These are phyloP conservation scores for Nymphalis c-album DNA, from an alignment of 2,888 invertebrate genomes.

Conservation along the genomic window DNA sequence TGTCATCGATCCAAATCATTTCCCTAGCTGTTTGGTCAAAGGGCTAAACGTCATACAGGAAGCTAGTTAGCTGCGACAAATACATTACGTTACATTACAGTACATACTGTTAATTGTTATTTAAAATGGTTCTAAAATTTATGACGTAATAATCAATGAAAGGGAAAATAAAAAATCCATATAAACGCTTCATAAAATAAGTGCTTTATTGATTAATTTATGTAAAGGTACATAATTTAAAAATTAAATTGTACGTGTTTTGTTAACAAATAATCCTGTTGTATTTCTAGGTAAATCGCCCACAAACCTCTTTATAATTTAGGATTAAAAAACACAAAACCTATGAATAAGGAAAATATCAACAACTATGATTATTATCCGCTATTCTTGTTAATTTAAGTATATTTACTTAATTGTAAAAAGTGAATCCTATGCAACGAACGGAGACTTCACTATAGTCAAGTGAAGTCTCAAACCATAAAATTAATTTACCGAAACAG, in stretches of 20 bases:
- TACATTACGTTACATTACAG: too few species aligned
- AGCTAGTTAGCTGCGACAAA: too few species aligned
- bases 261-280: slow-evolving; percentile 50
- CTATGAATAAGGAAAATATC: slow-evolving; percentile 34
- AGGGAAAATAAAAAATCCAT: slow-evolving; percentile 31
- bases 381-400: slow-evolving; percentile 21
- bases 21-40: too few species aligned
- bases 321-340: slow-evolving; percentile 45
- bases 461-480: background rate
- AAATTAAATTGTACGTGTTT: slow-evolving; percentile 62
- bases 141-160: background rate
- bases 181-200: slow-evolving; percentile 77
- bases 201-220: slow-evolving; percentile 79
- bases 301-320: slow-evolving; percentile 58
- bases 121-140: background rate
- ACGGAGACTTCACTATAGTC: slow-evolving; percentile 24
- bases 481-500: slow-evolving; percentile 6
- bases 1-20: too few species aligned
- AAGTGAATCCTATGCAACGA: slow-evolving; percentile 24
- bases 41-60: too few species aligned
- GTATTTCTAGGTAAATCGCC: slow-evolving; percentile 32
- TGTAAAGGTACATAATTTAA: slow-evolving; percentile 66
- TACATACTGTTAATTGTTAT: background rate
- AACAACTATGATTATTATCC: slow-evolving; percentile 14
- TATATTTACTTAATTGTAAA: slow-evolving; percentile 13